These are phyloP conservation scores for Hipposideros larvatus DNA, from an alignment of 2,797 vertebrate species.

Conservation along the genomic window DNA sequence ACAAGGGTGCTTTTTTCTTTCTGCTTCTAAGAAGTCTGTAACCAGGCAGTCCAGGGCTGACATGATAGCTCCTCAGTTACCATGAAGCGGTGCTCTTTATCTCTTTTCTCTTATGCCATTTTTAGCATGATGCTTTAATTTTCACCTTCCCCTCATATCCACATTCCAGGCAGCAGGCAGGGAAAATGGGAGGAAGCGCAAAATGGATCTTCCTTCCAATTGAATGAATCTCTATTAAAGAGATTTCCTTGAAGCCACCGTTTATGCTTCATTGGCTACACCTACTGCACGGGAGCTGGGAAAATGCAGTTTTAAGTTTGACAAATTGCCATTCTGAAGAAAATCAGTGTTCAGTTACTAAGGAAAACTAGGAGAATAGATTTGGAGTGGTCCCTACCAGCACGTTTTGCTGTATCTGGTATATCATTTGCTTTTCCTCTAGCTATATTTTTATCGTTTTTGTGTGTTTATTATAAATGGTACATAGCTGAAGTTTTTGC, in stretches of 20 bases:
- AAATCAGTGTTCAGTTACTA: constrained; percentile 62
- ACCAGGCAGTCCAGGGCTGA: background rate
- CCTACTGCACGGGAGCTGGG: constrained; percentile 15
- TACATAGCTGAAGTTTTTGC: background rate
- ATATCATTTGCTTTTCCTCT: background rate
- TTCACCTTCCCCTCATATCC: constrained; percentile 34
- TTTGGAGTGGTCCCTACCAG: background rate
- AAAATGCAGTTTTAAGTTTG: constrained; percentile 68
- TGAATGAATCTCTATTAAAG: constrained; percentile 61
- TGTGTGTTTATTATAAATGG: background rate
- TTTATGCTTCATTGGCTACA: constrained; percentile 70
- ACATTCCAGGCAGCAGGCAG: background rate
- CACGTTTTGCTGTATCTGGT: background rate
- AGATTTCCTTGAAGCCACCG: constrained; percentile 65
- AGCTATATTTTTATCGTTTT: background rate
- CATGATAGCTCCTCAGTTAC: background rate
- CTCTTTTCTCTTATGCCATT: background rate
- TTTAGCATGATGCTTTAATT: constrained; percentile 47
- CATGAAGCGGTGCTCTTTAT: background rate
- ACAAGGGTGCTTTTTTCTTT: background rate
- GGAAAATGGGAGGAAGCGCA: constrained; percentile 39
- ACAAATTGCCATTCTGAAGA: constrained; percentile 72
- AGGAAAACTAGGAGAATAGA: constrained; percentile 46
- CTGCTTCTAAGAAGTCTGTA: background rate
- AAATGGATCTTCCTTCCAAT: constrained; percentile 67